These are phyloP conservation scores for Otolemur garnettii DNA, from an alignment of 2,113 vertebrate genomes.

Conservation along the genomic window DNA sequence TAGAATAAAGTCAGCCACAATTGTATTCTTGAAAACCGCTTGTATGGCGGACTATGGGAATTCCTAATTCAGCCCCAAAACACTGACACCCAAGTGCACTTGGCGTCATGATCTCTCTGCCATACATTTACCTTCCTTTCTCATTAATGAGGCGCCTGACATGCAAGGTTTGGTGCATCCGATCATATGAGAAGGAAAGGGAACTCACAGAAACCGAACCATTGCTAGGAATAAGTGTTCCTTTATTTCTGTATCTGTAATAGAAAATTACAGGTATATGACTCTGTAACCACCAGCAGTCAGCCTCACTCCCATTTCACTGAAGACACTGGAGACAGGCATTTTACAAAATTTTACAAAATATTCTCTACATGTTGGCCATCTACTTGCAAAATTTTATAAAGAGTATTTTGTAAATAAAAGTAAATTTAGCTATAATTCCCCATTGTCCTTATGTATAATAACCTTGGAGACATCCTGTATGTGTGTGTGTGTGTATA, in stretches of 20 bases:
- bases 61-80: neutral
- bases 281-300: neutral
- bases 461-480: too few species aligned
- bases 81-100: neutral
- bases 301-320: neutral
- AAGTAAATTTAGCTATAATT: too few species aligned
- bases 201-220: neutral
- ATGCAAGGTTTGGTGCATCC: neutral
- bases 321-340: neutral
- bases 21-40: neutral
- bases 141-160: neutral
- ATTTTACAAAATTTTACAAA: neutral
- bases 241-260: neutral
- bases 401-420: too few species aligned
- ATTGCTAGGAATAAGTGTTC: neutral
- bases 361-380: too few species aligned
- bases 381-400: too few species aligned
- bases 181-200: neutral
- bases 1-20: neutral
- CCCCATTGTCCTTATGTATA: too few species aligned
- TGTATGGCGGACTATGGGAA: neutral
- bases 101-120: neutral
- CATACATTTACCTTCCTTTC: neutral
- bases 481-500: too few species aligned
- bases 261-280: neutral